Conservation (phyloP, 2,113 vertebrate species). For the Phalacrocorax pelagicus region DNA sequence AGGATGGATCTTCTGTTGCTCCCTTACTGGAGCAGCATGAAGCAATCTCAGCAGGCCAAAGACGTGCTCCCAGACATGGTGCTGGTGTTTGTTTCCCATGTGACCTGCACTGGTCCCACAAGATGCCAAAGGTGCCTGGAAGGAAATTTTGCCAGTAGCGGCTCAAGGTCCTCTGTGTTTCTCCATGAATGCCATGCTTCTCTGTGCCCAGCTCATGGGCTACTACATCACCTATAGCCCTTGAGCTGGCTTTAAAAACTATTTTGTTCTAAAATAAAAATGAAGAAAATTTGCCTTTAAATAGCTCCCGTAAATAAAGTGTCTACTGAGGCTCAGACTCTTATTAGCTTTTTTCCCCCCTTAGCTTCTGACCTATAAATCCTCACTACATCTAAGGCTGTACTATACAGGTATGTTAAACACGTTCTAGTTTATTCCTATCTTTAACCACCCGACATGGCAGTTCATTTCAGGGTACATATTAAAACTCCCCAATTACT, state of each 20-base stretch:
- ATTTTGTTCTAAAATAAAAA: background rate
- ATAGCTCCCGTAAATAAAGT: background rate
- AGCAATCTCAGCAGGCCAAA: background rate
- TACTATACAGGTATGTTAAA: background rate
- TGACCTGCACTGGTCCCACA: background rate
- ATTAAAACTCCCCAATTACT: slow-evolving; percentile 41
- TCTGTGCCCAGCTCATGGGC: background rate
- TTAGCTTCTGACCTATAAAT: slow-evolving; percentile 34
- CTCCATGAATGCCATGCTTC: background rate
- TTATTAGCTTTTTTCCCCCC: background rate
- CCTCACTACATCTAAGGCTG: background rate
- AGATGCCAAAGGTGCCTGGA: background rate
- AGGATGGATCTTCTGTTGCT: background rate
- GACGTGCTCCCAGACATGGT: background rate
- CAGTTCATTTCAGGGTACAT: slow-evolving; percentile 23
- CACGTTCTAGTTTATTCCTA: background rate
- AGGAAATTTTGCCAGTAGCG: background rate
- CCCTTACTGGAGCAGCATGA: background rate
- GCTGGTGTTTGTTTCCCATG: background rate
- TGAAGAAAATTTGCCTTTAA: slow-evolving; percentile 15
- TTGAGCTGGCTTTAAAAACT: background rate
- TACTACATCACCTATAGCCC: background rate
- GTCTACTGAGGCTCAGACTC: background rate
- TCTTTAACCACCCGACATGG: background rate
- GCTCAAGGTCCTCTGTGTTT: background rate